Evolutionary conservation across 2,888 invertebrate species (phyloP), one percentile per base, ranked within the genome.

Genomic region (Lamproptera curius): DNA sequence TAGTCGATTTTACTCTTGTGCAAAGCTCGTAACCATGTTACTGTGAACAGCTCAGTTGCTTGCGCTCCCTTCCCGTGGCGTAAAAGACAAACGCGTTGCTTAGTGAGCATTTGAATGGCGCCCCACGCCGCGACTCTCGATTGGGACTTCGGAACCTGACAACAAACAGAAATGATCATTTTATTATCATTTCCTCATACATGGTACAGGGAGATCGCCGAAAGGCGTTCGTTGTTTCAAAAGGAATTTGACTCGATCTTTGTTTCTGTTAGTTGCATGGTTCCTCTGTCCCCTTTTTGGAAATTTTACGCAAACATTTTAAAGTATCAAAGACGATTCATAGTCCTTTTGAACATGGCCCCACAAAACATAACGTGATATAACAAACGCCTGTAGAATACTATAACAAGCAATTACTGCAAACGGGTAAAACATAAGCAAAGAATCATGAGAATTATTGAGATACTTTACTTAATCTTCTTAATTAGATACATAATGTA

Each of bases 111-210:
- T 74, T 58, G 66, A 56, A 57, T 62, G 70, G 51, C 57, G 67
- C 65, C 67, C 73, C 63, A 57, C 71, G 70, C 68, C 68, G 72
- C 70, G 67, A 77, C 73, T 65, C 78, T 72, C 82, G 73, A 63
- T 64, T 72, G 73, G 81, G 85, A 88, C 81, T 84, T 85, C 82
- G 86, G 85, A 87, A 88, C 88, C 88, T 88, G 88, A 88, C 88
- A 87, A 88, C 88, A 88, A 84, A 88, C 88, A 88, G 88, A 88
- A 88, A 88, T 86, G 86, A 86, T 80, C 84, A 85, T 79, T 80
- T 67, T 73, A 72, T 70, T 84, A 77, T 87, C 84, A 85, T 86
- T 87, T 86, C 86, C 64, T 67, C 60, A 56, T 60, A 61, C 59
- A 58, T 53, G 38, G 42, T 38, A 42, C 36, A 36, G 47, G 47